Evolutionary conservation across 2,888 invertebrate species (phyloP), one percentile per base, ranked within the genome.

Genomic region (Epistrophe eligans): DNA sequence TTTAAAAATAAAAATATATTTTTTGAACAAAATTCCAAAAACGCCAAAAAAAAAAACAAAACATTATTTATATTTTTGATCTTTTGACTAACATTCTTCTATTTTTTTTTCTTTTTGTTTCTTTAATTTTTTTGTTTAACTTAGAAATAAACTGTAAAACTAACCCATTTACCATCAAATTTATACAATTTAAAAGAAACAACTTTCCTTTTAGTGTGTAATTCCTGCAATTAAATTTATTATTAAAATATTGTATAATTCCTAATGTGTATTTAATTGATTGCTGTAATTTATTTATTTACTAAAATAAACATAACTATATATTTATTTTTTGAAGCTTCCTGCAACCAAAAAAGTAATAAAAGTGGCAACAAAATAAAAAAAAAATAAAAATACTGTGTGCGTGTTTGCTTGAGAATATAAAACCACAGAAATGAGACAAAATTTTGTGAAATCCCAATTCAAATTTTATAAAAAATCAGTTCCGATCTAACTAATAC

Each of bases 401-500:
- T 85, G 87, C 70, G 70, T 87, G 83, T 79, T 77, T 87, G 85
- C 85, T 87, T 87, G 79, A 70, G 62, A 60, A 52, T 55, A 81
- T 40, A 66, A 77, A 77, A 83, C 58, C 62, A 76, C 64, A 77
- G 32, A 72, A 79, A 79, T 70, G 71, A 85, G 58, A 71, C 60
- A 77, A 72, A 58, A 66, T 50, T 71, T 77, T 77, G 82, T 60
- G 81, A 71, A 79, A 13, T 83, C 79, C 87, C 87, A 83, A 79
- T 83, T 83, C 74, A 79, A 87, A 64, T 11, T 79, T 83, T 87
- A 52, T 76, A 76, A 87, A 83, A 58, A 83, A 87, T 84, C 89
- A 84, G 88, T 80, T 57, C 89, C 89, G 70, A 89, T 89, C 88
- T 88, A 90, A 91, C 91, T 92, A 92, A 92, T 92, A 89, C 84